Conservation (phyloP, 2,113 vertebrate species). For the Pterocles burchelli region DNA sequence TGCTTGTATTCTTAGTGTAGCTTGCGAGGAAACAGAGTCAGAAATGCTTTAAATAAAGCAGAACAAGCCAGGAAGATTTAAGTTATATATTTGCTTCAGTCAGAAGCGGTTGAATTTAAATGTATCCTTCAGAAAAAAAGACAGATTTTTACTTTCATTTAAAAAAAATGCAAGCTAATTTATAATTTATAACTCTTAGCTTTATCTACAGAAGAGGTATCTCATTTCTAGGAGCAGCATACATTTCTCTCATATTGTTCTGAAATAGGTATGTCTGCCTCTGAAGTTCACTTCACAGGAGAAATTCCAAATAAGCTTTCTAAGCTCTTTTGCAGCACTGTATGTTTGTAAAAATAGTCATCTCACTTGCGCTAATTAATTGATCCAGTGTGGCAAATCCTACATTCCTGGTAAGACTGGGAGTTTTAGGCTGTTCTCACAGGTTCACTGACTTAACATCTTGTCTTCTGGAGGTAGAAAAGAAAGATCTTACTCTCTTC, state of each 20-base stretch:
- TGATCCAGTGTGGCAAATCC: not conserved
- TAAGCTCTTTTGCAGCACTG: not conserved
- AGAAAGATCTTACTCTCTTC: not conserved
- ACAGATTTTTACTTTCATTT: not conserved
- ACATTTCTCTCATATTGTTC: not conserved
- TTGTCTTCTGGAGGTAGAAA: not conserved
- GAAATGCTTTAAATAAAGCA: not conserved
- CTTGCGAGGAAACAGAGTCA: not conserved
- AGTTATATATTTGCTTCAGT: not conserved
- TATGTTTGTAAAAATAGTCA: not conserved
- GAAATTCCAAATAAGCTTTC: not conserved
- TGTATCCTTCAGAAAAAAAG: not conserved
- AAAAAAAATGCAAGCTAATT: not conserved
- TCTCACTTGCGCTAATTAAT: not conserved
- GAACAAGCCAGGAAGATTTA: not conserved
- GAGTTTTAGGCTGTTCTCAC: not conserved
- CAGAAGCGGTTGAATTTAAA: not conserved
- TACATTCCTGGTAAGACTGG: not conserved
- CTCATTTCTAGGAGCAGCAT: not conserved
- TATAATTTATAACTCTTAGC: not conserved
- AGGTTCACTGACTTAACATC: not conserved
- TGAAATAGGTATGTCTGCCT: not conserved
- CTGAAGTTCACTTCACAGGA: not conserved
- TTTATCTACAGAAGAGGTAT: not conserved
- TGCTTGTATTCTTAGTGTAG: not conserved